Evolutionary conservation across 2,797 vertebrate species (phyloP).

Genomic region (Rallus crepitans): DNA sequence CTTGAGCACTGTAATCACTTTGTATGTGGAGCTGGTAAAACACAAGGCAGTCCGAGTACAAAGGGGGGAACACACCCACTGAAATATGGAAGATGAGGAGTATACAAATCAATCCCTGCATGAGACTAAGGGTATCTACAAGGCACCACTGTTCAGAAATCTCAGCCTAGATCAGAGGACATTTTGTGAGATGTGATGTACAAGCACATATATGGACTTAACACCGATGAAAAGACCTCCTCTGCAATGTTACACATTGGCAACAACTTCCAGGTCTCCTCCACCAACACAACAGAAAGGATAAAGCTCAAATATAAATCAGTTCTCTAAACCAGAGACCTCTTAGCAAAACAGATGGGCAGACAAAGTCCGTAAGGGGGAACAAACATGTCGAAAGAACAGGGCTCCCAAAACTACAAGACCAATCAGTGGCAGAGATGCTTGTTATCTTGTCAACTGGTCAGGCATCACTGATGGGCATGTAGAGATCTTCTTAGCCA

Average conservation of each 20-base stretch:
- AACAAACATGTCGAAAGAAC: neutral
- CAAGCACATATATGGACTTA: neutral
- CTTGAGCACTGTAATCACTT: neutral
- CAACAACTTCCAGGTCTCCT: neutral
- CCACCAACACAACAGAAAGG: neutral
- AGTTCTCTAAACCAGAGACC: neutral
- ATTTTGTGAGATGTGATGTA: neutral
- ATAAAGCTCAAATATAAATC: neutral
- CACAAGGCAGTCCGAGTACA: neutral
- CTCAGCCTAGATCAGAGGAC: neutral
- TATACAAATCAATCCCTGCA: neutral
- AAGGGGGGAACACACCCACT: neutral
- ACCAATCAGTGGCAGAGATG: neutral
- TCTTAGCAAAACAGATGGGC: neutral
- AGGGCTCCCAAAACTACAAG: neutral
- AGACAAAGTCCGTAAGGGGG: neutral
- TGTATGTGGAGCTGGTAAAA: neutral
- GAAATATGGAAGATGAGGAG: neutral
- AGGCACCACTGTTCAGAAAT: neutral
- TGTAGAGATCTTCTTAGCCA: neutral
- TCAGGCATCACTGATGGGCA: neutral
- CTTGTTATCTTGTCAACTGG: neutral
- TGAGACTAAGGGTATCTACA: neutral
- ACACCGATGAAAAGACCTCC: neutral
- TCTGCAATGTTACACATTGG: neutral